Percentiles rank a stretch among this genome's conserved stretches.
These are phyloP conservation scores for Uropsilus gracilis DNA, from an alignment of 2,113 vertebrate genomes.

Conservation along the genomic window DNA sequence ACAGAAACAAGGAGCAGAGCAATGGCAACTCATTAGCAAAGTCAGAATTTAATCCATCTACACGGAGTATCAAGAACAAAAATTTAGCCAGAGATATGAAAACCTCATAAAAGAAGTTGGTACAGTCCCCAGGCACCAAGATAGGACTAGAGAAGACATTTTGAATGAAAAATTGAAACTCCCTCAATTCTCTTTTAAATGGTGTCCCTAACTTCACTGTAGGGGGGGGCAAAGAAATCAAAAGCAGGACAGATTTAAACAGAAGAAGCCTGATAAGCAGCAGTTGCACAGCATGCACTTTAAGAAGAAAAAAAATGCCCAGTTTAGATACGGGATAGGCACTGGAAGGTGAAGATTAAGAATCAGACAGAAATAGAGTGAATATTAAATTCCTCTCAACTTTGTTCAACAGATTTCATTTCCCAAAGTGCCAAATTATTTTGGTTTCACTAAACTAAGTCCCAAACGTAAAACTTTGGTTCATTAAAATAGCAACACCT, in stretches of 20 bases:
- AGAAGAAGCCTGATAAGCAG: background rate
- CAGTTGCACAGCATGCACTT: background rate
- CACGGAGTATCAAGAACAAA: background rate
- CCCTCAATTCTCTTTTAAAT: background rate
- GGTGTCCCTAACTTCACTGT: background rate
- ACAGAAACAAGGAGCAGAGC: background rate
- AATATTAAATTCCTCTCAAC: background rate
- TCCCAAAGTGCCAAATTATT: conserved; percentile 65
- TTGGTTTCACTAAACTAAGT: conserved; percentile 47
- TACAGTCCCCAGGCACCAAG: background rate
- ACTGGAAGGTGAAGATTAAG: background rate
- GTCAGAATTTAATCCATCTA: background rate
- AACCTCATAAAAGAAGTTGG: background rate
- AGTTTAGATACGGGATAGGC: background rate
- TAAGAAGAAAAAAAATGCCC: background rate
- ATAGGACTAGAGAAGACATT: fast-evolving
- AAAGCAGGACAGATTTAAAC: background rate
- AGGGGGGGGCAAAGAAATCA: background rate
- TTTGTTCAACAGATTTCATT: conserved; percentile 2
- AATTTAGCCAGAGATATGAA: background rate
- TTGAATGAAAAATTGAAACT: background rate
- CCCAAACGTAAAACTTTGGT: conserved; percentile 40
- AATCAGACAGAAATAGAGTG: background rate
- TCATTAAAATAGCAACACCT: conserved; percentile 65
- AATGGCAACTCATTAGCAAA: background rate